Evolutionary conservation across 23 tunicate species (phyloP).

Genomic region (Oikopleura dioica): DNA sequence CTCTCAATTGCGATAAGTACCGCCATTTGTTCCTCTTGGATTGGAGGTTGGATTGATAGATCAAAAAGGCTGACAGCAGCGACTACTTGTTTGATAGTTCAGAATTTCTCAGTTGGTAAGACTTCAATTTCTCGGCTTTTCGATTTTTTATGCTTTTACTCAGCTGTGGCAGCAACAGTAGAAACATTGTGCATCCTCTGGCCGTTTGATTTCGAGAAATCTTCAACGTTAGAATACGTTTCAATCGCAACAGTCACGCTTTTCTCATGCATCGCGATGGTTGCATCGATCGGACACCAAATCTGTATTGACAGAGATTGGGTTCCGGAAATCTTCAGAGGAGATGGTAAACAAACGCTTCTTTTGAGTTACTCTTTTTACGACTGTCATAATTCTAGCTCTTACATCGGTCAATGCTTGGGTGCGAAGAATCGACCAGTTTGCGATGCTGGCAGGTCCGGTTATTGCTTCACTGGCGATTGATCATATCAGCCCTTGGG

Average conservation of each 20-base stretch:
- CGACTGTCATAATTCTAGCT: background rate
- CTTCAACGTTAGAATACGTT: no score
- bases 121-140: background rate
- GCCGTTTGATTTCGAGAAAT: background rate
- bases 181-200: background rate
- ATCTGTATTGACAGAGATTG: background rate
- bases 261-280: constrained; percentile 10
- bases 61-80: background rate
- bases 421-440: constrained; percentile 7
- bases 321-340: constrained; percentile 2
- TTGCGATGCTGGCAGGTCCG: background rate
- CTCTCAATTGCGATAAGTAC: background rate
- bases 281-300: background rate
- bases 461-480: background rate
- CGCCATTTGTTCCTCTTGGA: background rate
- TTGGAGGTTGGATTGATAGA: constrained; percentile 11
- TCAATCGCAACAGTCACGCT: background rate
- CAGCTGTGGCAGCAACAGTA: background rate
- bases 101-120: constrained; percentile 4
- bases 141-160: background rate
- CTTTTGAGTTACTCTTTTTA: background rate
- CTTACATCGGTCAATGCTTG: constrained; percentile 5
- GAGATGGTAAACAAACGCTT: background rate
- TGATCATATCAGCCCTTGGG: background rate
- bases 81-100: background rate